Percentiles rank a stretch among this genome's conserved stretches.
phyloP scores from a whole-genome alignment of 2,797 vertebrate genomes.

The Arctocebus calabarensis region DNA sequence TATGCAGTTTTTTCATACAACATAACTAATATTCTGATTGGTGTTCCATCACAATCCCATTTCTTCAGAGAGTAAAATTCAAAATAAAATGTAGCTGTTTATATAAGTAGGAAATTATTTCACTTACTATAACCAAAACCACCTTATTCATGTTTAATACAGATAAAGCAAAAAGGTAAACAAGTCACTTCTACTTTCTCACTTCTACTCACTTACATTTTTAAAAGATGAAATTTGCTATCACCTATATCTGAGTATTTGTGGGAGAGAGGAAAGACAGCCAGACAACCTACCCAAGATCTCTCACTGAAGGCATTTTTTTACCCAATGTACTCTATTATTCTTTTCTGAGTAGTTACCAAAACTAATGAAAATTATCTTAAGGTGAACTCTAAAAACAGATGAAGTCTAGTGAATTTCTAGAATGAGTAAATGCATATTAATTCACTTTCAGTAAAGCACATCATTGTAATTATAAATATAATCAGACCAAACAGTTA shows the following conservation, averaged over 20 bases:
- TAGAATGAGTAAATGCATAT: constrained; percentile 67
- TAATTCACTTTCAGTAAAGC: constrained; percentile 60
- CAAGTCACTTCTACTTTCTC: constrained; percentile 34
- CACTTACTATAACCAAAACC: constrained; percentile 69
- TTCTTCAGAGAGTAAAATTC: constrained; percentile 63
- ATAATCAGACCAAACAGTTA: constrained; percentile 8
- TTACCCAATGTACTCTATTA: constrained; percentile 44
- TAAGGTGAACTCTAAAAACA: constrained; percentile 52
- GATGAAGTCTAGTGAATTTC: constrained; percentile 59
- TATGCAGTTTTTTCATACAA: constrained; percentile 26
- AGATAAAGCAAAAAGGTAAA: constrained; percentile 49
- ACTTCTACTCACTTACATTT: constrained; percentile 52
- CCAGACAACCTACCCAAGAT: not conserved
- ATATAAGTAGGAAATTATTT: constrained; percentile 63
- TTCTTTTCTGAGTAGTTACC: constrained; percentile 62
- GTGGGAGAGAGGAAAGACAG: not conserved
- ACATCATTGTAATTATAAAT: constrained; percentile 42
- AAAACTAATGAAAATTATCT: constrained; percentile 75
- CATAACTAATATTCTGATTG: constrained; percentile 64
- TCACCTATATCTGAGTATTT: constrained; percentile 22
- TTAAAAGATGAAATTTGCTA: constrained; percentile 55
- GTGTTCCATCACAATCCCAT: constrained; percentile 61
- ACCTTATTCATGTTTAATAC: constrained; percentile 23
- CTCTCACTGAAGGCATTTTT: constrained; percentile 52
- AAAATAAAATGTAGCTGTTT: constrained; percentile 75